These are phyloP conservation scores for Trachymyrmex cornetzi DNA, from an alignment of 1,140 invertebrate genomes.

Conservation along the genomic window DNA sequence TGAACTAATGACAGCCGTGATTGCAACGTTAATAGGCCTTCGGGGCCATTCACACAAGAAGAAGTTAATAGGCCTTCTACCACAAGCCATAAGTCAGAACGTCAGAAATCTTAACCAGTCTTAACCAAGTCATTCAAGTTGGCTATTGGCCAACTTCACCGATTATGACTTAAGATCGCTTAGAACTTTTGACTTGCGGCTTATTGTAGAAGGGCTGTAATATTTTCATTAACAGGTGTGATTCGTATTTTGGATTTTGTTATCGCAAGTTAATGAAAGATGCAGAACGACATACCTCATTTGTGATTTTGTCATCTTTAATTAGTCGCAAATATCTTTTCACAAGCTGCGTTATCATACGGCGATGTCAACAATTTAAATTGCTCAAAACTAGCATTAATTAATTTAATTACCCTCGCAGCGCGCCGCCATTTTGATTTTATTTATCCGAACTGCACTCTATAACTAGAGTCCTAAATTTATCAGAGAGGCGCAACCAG, in stretches of 20 bases:
- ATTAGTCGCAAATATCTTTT: background rate
- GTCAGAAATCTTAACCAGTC: too few relatives aligned
- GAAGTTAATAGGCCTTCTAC: too few relatives aligned
- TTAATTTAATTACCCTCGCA: background rate
- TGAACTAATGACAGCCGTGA: background rate
- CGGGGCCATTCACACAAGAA: too few relatives aligned
- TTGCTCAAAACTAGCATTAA: background rate
- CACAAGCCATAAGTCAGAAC: too few relatives aligned
- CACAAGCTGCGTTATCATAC: background rate
- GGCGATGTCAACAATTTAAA: background rate
- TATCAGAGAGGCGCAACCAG: too few relatives aligned
- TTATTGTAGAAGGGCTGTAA: too few relatives aligned
- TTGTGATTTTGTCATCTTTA: background rate
- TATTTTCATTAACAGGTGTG: conserved; percentile 1
- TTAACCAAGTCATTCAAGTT: too few relatives aligned
- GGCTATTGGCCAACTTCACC: too few relatives aligned
- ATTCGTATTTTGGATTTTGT: background rate
- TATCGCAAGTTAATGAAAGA: background rate
- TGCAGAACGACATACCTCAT: background rate
- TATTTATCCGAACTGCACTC: background rate
- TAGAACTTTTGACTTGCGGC: too few relatives aligned
- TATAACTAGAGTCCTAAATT: too few relatives aligned
- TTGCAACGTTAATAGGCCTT: background rate
- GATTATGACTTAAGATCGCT: too few relatives aligned
- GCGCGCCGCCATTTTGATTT: conserved; percentile 22